Evolutionary conservation across 2,888 invertebrate genomes (phyloP), one percentile per base, ranked within the genome.

Genomic region (Drosophila affinis): DNA sequence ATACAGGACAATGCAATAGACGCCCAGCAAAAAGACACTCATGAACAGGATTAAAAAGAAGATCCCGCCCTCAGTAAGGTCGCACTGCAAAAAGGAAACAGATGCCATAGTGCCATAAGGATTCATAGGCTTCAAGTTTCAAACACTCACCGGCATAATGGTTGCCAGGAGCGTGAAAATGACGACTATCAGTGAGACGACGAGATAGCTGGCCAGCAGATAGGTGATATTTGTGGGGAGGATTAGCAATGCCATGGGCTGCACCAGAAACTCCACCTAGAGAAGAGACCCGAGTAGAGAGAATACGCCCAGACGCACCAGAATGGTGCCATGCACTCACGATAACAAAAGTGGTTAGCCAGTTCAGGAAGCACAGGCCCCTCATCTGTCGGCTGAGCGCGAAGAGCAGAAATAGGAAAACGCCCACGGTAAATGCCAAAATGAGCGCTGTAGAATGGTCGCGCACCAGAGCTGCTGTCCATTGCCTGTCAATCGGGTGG

Each of bases 81-180:
- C 82, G 29, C 14, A 18, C 82, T 82, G 57, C 39, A 9, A 4
- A n/a, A 2, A 21, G 9, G 6, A 32, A 10, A 29, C 32, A 10
- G 10, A 7, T 21, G 21, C 3, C 21, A 21, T 21, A 21, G 21
- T 21, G 21, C 3, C 21, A 21, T 21, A 21, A 21, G 21, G 21
- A 21, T 21, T 21, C 21, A 21, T 21, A 3, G 21, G 21, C 14
- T 17, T 4, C 1, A 32, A 3, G 3, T 6, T 12, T 0, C 1
- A 9, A 9, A 29, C 2, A 72, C 83, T 75, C 63, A 82, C 83
- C 56, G 64, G 51, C 6, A 78, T 3, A 6, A 67, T 32, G 1
- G 53, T 21, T 3, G 61, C 69, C 3, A 69, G 2, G 1, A 65
- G 5, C 1, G 53, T 17, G 12, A 46, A 29, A 9, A 78, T 9